phyloP scores from a whole-genome alignment of 1,140 invertebrate genomes.

The Theocolax elegans region DNA sequence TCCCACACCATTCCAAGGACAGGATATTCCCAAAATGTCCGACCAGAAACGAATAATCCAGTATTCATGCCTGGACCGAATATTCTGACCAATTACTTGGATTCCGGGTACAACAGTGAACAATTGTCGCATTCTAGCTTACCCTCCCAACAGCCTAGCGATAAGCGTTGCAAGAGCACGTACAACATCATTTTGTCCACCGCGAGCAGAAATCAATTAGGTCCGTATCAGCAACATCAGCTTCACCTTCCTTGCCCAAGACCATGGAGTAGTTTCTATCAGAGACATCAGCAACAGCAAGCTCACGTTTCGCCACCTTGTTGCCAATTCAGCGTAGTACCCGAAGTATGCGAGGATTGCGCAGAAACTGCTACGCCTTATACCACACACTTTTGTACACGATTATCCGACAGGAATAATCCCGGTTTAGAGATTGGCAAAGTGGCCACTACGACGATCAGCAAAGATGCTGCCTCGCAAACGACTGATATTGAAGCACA shows the following conservation, averaged over 20 bases:
- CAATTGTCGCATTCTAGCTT: conserved; percentile 58
- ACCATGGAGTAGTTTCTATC: conserved; percentile 57
- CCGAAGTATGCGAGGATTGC: conserved; percentile 63
- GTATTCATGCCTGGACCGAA: conserved; percentile 25
- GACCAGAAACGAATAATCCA: background rate
- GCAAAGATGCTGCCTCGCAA: conserved; percentile 69
- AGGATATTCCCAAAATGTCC: background rate
- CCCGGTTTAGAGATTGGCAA: conserved; percentile 33
- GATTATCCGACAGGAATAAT: conserved; percentile 55
- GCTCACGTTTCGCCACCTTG: conserved; percentile 25
- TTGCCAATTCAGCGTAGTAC: conserved; percentile 59
- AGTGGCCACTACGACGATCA: conserved; percentile 7
- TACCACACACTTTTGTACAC: conserved; percentile 64
- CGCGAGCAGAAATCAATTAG: background rate
- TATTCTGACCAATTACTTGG: conserved; percentile 48
- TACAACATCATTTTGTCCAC: conserved; percentile 75
- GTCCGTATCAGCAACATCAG: conserved; percentile 36
- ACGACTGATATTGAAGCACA: conserved; percentile 66
- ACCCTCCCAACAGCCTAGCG: conserved; percentile 57
- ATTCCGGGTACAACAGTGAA: conserved; percentile 69
- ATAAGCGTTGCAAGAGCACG: conserved; percentile 72
- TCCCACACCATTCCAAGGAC: conserved; percentile 51
- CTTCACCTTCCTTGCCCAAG: conserved; percentile 43
- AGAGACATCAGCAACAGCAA: conserved; percentile 60
- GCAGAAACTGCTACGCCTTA: conserved; percentile 50